Evolutionary conservation across 2,888 invertebrate genomes (phyloP).

Genomic region (Plutella xylostella): DNA sequence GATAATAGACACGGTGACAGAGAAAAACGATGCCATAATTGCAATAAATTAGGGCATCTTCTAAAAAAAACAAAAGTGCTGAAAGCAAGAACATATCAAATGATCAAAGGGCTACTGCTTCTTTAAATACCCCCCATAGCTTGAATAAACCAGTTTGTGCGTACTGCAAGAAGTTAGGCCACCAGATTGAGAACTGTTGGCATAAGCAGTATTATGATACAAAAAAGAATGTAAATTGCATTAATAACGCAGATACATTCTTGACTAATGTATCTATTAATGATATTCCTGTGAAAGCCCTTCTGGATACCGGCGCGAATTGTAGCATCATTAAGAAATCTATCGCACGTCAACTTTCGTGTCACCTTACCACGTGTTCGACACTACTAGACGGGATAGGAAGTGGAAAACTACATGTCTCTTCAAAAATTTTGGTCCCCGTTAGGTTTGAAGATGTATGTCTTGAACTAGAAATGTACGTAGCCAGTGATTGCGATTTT

Average conservation of each 20-base stretch:
- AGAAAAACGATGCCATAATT: too few species aligned
- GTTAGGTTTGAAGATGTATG: conserved; percentile 6
- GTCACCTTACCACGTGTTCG: not conserved
- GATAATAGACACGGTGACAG: too few species aligned
- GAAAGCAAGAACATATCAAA: too few species aligned
- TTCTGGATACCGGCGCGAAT: not conserved
- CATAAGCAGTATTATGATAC: not conserved
- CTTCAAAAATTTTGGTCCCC: conserved; percentile 6
- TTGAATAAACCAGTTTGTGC: not conserved
- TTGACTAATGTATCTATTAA: not conserved
- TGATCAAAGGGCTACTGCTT: too few species aligned
- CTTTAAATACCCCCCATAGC: not conserved
- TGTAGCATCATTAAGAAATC: not conserved
- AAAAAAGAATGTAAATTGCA: not conserved
- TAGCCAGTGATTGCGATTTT: conserved; percentile 6
- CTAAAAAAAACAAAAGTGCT: too few species aligned
- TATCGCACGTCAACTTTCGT: not conserved
- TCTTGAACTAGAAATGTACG: conserved; percentile 9
- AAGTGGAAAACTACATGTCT: not conserved
- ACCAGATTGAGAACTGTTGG: not conserved
- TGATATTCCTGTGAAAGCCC: not conserved
- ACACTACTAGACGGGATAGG: conserved; percentile 5
- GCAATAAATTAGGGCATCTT: too few species aligned
- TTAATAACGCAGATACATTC: not conserved
- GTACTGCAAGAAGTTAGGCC: not conserved